phyloP scores from a whole-genome alignment of 2,113 vertebrate genomes.

The Anser brachyrhynchus region DNA sequence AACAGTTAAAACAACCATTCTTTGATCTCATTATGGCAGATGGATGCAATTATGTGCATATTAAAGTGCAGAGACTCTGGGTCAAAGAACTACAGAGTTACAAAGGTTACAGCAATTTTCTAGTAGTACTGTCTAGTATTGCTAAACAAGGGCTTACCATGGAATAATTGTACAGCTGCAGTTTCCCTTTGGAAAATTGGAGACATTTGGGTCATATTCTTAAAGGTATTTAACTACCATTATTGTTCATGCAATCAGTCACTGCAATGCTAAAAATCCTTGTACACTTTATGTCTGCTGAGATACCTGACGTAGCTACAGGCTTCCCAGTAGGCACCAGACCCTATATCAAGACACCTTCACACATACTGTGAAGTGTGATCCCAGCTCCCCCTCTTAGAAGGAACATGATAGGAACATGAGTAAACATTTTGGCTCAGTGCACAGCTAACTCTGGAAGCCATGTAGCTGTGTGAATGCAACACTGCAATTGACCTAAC shows the following conservation, averaged over 20 bases:
- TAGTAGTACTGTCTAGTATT: background rate
- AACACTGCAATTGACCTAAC: background rate
- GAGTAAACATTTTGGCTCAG: background rate
- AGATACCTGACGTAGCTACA: background rate
- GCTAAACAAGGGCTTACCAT: background rate
- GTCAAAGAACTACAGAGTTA: background rate
- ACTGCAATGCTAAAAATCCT: background rate
- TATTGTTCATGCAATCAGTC: background rate
- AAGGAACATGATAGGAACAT: background rate
- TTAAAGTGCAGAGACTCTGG: background rate
- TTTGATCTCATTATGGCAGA: background rate
- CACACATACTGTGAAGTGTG: background rate
- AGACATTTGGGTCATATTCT: background rate
- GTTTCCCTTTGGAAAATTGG: background rate
- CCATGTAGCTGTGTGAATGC: accelerated
- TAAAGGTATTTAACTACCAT: background rate
- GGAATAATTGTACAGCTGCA: background rate
- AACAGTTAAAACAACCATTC: conserved; percentile 18
- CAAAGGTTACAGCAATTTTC: background rate
- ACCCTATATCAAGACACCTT: background rate
- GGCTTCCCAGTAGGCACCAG: background rate
- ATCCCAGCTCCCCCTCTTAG: background rate
- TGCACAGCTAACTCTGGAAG: background rate
- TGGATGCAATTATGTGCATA: background rate
- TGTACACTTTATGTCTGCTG: background rate